Percentiles rank a stretch among this genome's conserved stretches.
These are phyloP conservation scores for Dendropsophus ebraccatus DNA, from an alignment of 2,113 vertebrate species.

Conservation along the genomic window DNA sequence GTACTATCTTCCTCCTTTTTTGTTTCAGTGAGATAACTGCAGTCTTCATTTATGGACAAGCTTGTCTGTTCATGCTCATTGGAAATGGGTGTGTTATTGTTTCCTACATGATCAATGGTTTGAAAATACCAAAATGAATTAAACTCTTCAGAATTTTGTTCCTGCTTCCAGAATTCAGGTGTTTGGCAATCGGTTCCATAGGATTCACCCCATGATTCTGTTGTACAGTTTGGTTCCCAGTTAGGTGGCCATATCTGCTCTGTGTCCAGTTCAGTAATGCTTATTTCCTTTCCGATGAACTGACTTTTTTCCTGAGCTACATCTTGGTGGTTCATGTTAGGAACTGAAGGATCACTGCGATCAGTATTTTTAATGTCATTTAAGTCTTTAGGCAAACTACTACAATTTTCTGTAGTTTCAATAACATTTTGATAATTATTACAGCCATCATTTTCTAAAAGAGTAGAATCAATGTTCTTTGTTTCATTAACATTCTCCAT, in stretches of 20 bases:
- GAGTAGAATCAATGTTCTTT: constrained; percentile 44
- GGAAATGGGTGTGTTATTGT: constrained; percentile 58
- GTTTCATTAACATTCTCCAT: constrained; percentile 58
- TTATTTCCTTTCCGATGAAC: constrained; percentile 4
- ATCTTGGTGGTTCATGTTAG: constrained; percentile 59
- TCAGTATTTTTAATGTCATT: constrained; percentile 53
- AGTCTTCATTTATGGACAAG: constrained; percentile 57
- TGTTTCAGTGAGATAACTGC: constrained; percentile 47
- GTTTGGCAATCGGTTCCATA: constrained; percentile 64
- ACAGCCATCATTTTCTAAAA: constrained; percentile 48
- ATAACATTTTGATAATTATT: neutral
- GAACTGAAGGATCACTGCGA: constrained; percentile 56
- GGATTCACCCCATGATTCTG: constrained; percentile 67
- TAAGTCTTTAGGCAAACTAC: constrained; percentile 44
- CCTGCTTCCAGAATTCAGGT: constrained; percentile 64
- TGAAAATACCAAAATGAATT: constrained; percentile 69
- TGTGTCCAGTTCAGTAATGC: constrained; percentile 64
- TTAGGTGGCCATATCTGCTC: constrained; percentile 67
- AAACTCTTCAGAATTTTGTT: constrained; percentile 70
- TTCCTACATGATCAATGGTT: constrained; percentile 64
- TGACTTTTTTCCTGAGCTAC: constrained; percentile 57
- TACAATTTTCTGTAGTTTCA: constrained; percentile 46
- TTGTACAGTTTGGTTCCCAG: constrained; percentile 71
- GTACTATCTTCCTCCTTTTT: constrained; percentile 65
- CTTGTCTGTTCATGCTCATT: constrained; percentile 55